Conservation (phyloP, 2,113 vertebrate genomes). For the Naja naja region DNA sequence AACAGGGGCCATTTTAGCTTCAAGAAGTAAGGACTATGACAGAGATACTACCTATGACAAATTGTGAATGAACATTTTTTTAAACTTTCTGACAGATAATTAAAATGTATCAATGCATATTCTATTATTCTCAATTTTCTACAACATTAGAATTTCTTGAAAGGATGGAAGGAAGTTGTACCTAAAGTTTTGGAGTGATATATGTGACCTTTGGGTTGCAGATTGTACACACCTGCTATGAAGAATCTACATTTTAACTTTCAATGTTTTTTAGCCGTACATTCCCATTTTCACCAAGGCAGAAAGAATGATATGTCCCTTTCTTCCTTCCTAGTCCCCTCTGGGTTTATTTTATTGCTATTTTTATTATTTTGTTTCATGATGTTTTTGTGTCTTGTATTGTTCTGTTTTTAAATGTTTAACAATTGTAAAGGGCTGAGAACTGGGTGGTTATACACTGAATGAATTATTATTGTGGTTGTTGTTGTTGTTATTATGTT, state of each 20-base stretch:
- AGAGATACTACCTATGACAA: fast-evolving
- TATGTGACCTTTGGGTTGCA: background rate
- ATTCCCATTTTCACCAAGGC: too few relatives aligned
- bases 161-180: background rate
- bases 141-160: background rate
- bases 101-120: background rate
- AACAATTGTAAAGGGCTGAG: background rate
- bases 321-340: background rate
- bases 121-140: background rate
- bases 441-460: background rate
- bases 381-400: background rate
- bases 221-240: background rate
- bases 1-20: conserved; percentile 92
- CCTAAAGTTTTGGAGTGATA: background rate
- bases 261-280: background rate
- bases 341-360: background rate
- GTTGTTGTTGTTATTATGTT: background rate
- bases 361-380: background rate
- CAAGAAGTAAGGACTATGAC: conserved; percentile 84
- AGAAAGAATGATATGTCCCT: background rate
- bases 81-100: background rate
- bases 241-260: background rate
- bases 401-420: background rate
- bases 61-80: background rate
- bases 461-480: too few relatives aligned